Conservation (phyloP, 2,113 vertebrate genomes). For the Hemichromis elongatus region DNA sequence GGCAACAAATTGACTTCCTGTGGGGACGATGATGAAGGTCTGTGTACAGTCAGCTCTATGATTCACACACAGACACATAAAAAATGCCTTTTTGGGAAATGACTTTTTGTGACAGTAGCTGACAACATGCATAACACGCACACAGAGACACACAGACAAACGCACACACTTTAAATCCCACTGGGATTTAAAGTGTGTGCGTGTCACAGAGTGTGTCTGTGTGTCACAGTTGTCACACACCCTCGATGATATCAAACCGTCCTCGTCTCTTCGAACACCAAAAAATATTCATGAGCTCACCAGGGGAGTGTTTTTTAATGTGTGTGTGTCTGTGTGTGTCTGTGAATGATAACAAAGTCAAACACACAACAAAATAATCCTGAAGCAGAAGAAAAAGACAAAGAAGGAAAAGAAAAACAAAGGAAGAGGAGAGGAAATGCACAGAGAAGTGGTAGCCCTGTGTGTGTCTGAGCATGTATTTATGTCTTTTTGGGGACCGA, state of each 20-base stretch:
- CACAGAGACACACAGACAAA: background rate
- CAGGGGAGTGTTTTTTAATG: background rate
- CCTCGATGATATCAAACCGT: slow-evolving; percentile 29
- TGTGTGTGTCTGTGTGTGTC: background rate
- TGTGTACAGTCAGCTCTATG: slow-evolving; percentile 2
- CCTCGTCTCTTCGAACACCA: background rate
- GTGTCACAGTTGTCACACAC: slow-evolving; percentile 19
- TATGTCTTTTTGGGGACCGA: background rate
- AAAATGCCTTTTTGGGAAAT: background rate
- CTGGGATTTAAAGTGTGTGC: background rate
- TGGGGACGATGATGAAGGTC: background rate
- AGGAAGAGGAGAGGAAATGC: background rate
- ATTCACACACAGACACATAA: background rate
- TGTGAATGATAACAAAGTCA: background rate
- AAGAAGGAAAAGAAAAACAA: background rate
- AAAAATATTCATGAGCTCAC: slow-evolving; percentile 42
- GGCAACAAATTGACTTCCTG: slow-evolving; percentile 43
- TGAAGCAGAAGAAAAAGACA: slow-evolving; percentile 6
- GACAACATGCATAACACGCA: background rate
- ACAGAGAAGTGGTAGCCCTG: background rate
- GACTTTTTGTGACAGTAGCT: background rate
- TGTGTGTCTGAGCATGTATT: background rate
- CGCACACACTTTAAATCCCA: background rate
- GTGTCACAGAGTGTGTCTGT: background rate
- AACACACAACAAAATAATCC: slow-evolving; percentile 2